Percentiles rank a stretch among this genome's conserved stretches.
Conservation (phyloP, 2,113 vertebrate genomes). For the Brachionichthys hirsutus region DNA sequence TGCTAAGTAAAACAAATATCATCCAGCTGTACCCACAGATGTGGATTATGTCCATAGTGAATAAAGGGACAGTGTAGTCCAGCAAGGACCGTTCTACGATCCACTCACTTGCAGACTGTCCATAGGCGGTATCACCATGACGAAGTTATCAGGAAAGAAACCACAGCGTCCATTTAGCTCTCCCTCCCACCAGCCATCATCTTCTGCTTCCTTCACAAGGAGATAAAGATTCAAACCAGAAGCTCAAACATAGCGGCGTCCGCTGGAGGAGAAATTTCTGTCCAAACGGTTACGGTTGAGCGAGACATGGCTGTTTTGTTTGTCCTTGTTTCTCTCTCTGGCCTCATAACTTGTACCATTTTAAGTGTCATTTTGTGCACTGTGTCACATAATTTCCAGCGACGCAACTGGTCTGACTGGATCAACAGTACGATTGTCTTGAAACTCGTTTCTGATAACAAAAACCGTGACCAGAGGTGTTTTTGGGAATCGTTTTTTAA, state of each 20-base stretch:
- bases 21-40: too few species aligned
- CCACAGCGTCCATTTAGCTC: slow-evolving; percentile 80
- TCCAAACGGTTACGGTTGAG: slow-evolving; percentile 32
- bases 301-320: neutral
- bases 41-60: slow-evolving; percentile 26
- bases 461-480: neutral
- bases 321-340: neutral
- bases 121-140: slow-evolving; percentile 79
- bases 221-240: slow-evolving; percentile 50
- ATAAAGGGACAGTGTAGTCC: slow-evolving; percentile 5
- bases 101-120: slow-evolving; percentile 73
- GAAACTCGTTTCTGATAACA: neutral
- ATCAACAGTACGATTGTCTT: neutral
- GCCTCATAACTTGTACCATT: neutral
- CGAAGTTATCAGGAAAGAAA: slow-evolving; percentile 88
- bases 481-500: neutral
- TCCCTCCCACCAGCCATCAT: slow-evolving; percentile 91
- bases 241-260: slow-evolving; percentile 20
- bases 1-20: too few species aligned
- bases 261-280: slow-evolving; percentile 39
- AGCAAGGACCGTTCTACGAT: slow-evolving; percentile 1
- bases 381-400: neutral
- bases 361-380: neutral
- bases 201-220: slow-evolving; percentile 72
- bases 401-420: slow-evolving; percentile 45